These are phyloP conservation scores for Cecidostiba fungosa DNA, from an alignment of 2,888 invertebrate species.

Conservation along the genomic window DNA sequence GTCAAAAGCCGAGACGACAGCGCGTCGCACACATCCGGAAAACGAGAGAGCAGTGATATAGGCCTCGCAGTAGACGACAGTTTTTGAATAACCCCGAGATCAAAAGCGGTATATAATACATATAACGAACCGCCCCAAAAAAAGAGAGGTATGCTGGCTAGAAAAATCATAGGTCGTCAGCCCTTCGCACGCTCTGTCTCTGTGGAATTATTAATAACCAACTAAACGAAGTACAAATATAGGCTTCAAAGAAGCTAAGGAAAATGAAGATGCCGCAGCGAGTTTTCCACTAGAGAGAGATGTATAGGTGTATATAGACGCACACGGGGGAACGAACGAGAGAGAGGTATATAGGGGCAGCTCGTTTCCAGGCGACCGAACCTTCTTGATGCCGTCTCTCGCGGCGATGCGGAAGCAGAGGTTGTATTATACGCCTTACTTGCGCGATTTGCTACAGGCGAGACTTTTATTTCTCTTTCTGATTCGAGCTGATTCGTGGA, in stretches of 20 bases:
- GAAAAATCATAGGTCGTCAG: neutral
- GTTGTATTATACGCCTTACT: neutral
- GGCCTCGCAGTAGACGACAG: neutral
- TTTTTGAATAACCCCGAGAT: slow-evolving; percentile 36
- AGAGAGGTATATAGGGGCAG: neutral
- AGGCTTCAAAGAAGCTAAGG: neutral
- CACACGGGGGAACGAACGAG: neutral
- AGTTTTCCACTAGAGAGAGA: neutral
- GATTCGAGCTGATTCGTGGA: neutral
- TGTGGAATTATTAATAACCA: neutral
- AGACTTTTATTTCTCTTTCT: neutral
- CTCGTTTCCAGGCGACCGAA: slow-evolving; percentile 18
- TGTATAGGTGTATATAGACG: neutral
- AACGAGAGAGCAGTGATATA: slow-evolving; percentile 31
- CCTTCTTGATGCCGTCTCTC: neutral
- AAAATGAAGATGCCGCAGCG: neutral
- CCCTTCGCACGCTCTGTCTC: neutral
- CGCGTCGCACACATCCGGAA: neutral
- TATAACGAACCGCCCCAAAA: neutral
- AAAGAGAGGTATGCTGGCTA: neutral
- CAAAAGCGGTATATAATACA: slow-evolving; percentile 23
- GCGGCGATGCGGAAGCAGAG: neutral
- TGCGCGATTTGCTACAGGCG: neutral
- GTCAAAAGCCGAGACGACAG: slow-evolving; percentile 21
- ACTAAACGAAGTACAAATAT: neutral